Evolutionary conservation across 2,113 vertebrate genomes (phyloP).

Genomic region (Lophotis ruficrista): DNA sequence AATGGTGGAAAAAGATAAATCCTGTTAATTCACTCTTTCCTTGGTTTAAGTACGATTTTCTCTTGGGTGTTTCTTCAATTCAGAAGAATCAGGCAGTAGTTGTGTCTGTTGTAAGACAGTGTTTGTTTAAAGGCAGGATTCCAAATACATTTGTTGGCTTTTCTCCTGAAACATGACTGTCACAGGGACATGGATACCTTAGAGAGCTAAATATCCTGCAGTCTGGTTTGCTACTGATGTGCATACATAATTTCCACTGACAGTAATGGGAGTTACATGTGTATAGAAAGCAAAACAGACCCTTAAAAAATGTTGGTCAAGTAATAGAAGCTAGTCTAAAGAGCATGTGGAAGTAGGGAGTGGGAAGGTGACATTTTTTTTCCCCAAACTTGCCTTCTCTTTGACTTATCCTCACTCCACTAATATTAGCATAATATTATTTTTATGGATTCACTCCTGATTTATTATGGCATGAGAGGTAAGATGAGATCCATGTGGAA

Average conservation of each 20-base stretch:
- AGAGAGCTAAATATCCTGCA: slow-evolving; percentile 45
- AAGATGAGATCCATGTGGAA: background rate
- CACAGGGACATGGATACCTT: slow-evolving; percentile 41
- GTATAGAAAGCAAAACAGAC: slow-evolving; percentile 47
- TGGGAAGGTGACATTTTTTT: background rate
- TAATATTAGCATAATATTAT: background rate
- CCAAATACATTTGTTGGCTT: slow-evolving; percentile 51
- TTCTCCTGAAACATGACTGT: slow-evolving; percentile 45
- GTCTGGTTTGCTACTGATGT: slow-evolving; percentile 61
- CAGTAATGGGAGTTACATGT: slow-evolving; percentile 61
- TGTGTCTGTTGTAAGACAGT: background rate
- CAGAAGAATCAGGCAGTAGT: background rate
- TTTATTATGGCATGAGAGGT: background rate
- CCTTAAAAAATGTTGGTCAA: slow-evolving; percentile 28
- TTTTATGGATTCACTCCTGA: background rate
- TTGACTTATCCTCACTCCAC: background rate
- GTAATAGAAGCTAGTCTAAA: slow-evolving; percentile 21
- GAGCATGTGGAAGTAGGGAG: background rate
- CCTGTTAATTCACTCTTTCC: background rate
- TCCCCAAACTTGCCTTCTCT: background rate
- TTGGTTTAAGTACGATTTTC: background rate
- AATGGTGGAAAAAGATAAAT: background rate
- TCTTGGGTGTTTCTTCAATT: background rate
- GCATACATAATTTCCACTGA: slow-evolving; percentile 56
- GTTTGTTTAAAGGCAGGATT: slow-evolving; percentile 63